A percentile compares a stretch with the other conserved stretches of the same genome.
These are phyloP conservation scores for Ceyx melanurus DNA, from an alignment of 2,113 vertebrate genomes.

Conservation along the genomic window DNA sequence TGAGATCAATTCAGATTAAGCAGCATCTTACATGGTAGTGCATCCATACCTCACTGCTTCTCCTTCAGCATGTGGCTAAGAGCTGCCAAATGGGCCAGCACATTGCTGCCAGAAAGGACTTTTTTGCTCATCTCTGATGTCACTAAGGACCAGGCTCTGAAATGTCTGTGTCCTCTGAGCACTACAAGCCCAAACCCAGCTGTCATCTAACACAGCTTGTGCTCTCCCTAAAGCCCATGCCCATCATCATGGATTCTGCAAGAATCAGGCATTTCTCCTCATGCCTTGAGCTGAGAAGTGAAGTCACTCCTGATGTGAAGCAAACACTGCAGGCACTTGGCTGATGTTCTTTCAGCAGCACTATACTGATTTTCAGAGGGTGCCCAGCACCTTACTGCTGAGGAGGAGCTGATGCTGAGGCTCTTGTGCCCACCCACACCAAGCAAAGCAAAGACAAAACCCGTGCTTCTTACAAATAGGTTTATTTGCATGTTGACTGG, in stretches of 20 bases:
- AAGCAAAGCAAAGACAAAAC: background rate
- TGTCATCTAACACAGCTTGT: background rate
- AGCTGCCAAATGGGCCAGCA: background rate
- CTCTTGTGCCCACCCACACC: background rate
- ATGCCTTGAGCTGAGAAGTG: background rate
- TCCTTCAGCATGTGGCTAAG: background rate
- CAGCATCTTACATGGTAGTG: too few species aligned
- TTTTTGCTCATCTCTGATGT: background rate
- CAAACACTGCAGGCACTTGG: background rate
- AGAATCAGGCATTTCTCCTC: background rate
- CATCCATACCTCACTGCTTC: background rate
- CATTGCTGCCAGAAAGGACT: background rate
- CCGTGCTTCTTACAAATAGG: constrained; percentile 72
- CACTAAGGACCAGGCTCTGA: background rate
- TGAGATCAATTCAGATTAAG: background rate
- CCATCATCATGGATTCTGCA: accelerated
- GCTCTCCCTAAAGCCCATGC: background rate
- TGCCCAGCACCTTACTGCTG: background rate
- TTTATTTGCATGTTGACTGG: constrained; percentile 79
- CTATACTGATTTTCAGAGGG: background rate
- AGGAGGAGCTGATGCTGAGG: accelerated
- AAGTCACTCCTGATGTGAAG: background rate
- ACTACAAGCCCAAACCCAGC: background rate
- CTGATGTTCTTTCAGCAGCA: background rate
- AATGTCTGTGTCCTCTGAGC: background rate